Evolutionary conservation across 2,113 vertebrate genomes (phyloP), one percentile per base, ranked within the genome.

Genomic region (Neodontobutis hainanensis): DNA sequence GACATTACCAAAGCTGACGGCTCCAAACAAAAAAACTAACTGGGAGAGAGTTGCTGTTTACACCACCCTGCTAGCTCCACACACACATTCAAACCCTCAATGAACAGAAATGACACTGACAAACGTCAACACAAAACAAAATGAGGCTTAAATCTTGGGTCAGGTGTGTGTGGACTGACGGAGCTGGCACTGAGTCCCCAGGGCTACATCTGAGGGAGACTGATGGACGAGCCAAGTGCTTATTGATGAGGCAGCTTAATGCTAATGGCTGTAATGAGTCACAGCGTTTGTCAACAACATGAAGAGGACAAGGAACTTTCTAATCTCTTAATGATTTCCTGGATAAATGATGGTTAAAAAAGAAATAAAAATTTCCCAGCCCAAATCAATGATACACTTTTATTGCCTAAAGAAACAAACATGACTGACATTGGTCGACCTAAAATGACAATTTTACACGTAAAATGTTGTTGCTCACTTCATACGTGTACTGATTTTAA

Each of bases 201-300:
- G 85, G 82, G 86, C 75, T 64, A 43, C 66, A 75, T 87, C 85
- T 71, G 43, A 61, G 65, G 76, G 80, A 88, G 83, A 87, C 69
- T 64, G 87, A 90, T 91, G 77, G 77, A 73, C 90, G 81, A 61
- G 78, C 83, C 85, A 50, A 85, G 65, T 78, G 77, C 81, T 90
- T 91, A 92, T 92, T 90, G 90, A 91, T 90, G 86, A 86, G 85
- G 72, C 77, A 73, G 88, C 82, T 86, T 88, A 87, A 87, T 91
- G 87, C 86, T 92, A 91, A 92, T 89, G 78, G 75, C 64, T 8
- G 68, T 87, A 91, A 92, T 91, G 90, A 89, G 81, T 90, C 82
- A 80, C 53, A 73, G 81, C 72, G 65, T 78, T 81, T 87, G 87
- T 91, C 89, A 86, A 90, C 88, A 89, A 75, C 80, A 59, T 70